Evolutionary conservation across 35 echinoderm and acorn worm genomes (phyloP), one percentile per base, ranked within the genome.

Genomic region (Strongylocentrotus purpuratus): DNA sequence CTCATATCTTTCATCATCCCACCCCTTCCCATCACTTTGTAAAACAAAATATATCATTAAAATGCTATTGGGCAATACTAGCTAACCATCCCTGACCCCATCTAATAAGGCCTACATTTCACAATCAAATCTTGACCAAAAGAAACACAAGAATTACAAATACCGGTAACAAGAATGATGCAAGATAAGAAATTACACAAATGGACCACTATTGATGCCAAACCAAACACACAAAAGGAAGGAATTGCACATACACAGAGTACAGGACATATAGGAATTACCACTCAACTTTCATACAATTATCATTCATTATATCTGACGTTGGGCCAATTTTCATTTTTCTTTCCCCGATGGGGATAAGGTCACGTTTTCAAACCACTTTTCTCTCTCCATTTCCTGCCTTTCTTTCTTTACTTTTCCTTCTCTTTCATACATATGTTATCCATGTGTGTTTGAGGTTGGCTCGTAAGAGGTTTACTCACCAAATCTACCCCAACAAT

Each of bases 401-500:
- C 65, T 11, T 11, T 59, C 0, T 78, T 71, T 78, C 65, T 22
- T n/a, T 18, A 28, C 20, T n/a, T 7, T n/a, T n/a, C 7, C 65
- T 78, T 28, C 52, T 78, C 65, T 78, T 78, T 4, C 6, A 28
- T 78, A 28, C 65, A 78, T 78, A 0, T 78, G 65, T 7, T n/a
- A 22, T n/a, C 65, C 65, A 78, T 78, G 65, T 78, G 65, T 78
- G 65, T 78, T 78, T 78, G 65, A 78, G 65, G 65, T 78, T 7
- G 8, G 4, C 28, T 78, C 65, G 7, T 33, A 89, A 45, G 87
- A 25, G 45, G 32, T 89, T 89, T 89, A 46, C 87, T 89, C 33
- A 9, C 33, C 87, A 89, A 89, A 89, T 89, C n/a, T 41, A 32
- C 33, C 87, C 32, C 87, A 45, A 89, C 87, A 46, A 89, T 89